A percentile compares a stretch with the other conserved stretches of the same genome.
phyloP scores from a whole-genome alignment of 2,888 invertebrate species.

The Tinea semifulvella region DNA sequence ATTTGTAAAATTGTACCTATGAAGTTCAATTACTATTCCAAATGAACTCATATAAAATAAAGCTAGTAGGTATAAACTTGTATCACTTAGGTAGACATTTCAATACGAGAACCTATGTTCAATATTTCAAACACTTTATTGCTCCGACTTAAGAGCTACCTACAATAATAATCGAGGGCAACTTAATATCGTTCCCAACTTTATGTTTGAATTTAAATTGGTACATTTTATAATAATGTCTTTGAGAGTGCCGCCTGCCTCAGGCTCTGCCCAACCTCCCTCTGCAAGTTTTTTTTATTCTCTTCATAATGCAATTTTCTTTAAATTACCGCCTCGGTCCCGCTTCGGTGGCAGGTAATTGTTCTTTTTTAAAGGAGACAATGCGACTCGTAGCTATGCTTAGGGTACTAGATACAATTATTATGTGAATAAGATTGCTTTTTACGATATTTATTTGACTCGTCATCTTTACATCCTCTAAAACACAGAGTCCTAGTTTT shows the following conservation, averaged over 20 bases:
- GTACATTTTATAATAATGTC: constrained; percentile 55
- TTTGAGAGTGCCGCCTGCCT: constrained; percentile 32
- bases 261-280: constrained; percentile 7
- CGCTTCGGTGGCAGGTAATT: constrained; percentile 2
- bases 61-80: too few species aligned
- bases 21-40: too few species aligned
- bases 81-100: too few species aligned
- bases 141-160: background rate
- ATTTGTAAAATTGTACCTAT: too few species aligned
- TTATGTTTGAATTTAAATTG: constrained; percentile 58
- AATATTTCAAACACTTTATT: constrained; percentile 2
- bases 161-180: constrained; percentile 8
- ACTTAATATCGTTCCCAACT: constrained; percentile 22
- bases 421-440: too few species aligned
- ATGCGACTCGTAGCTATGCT: too few species aligned
- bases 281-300: constrained; percentile 26
- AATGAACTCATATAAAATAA: too few species aligned
- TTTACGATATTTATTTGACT: too few species aligned
- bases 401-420: too few species aligned
- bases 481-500: too few species aligned
- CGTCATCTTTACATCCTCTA: too few species aligned
- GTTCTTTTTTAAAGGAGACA: constrained; percentile 3
- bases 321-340: constrained; percentile 42
- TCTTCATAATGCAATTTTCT: constrained; percentile 62
- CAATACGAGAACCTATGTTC: too few species aligned